Evolutionary conservation across 2,888 invertebrate genomes (phyloP), one percentile per base, ranked within the genome.

Genomic region (Lutraria lutraria): DNA sequence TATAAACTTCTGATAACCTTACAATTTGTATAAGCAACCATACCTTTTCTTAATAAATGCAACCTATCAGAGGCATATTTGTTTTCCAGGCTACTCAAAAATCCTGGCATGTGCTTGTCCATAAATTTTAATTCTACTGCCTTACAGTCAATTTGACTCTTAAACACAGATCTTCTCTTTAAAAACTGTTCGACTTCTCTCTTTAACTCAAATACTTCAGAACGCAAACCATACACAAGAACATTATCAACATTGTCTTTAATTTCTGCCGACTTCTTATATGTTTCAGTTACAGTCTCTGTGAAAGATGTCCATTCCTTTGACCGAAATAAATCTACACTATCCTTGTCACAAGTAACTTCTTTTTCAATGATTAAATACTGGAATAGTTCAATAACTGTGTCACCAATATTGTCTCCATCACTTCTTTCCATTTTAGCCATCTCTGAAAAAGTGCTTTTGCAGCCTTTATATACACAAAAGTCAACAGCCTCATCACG

Each of bases 211-310:
- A 53, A 19, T 13, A 86, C 89, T n/a, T 83, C 53, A 34, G 81
- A 52, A 16, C 68, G 76, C 86, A 88, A 84, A 12, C 91, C 91
- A 88, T 80, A 82, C 0, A 91, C 79, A 31, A 53, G 16, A 16
- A 89, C 34, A 63, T 81, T 16, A 52, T 34, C 31, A 21, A 53
- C 34, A 8, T 34, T 43, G 0, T 82, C 19, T 43, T 85, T 63
- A 15, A 76, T 12, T 13, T 86, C 84, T 15, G 84, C 87, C 21
- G 68, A 72, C 21, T 79, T 63, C 52, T 84, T 81, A 82, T 81
- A 86, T 10, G 15, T 54, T 81, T 91, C 91, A 19, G 88, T 86
- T 13, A 84, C 72, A 19, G 86, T 81, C 79, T 83, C 84, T 84
- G n/a, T 21, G 31, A 89, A 86, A 0, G 25, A 16, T n/a, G 12